Evolutionary conservation across 2,113 vertebrate genomes (phyloP), one percentile per base, ranked within the genome.

Genomic region (Benitochromis conjunctus): DNA sequence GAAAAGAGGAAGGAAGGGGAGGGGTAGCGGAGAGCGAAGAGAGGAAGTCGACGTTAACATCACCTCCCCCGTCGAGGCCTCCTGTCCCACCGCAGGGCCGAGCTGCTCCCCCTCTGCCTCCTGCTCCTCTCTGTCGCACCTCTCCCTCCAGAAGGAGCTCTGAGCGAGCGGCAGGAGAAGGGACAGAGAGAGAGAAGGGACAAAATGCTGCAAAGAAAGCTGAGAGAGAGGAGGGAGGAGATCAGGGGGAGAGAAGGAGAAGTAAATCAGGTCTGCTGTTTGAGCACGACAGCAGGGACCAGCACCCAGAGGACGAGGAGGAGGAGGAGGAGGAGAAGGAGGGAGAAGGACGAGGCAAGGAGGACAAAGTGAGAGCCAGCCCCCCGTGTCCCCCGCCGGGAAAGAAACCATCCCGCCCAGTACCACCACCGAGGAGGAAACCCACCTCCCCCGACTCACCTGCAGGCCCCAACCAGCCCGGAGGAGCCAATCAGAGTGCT

Each of bases 361-460:
- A 78, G 9, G 86, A 87, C n/a, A 91, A 84, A 55, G 43, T 77
- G 2, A 89, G 78, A 66, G 16, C 80, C 14, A 64, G 85, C 80
- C 7, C 89, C 6, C 60, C 36, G 9, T 76, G 79, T 54, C 54
- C 51, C 1, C 29, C 26, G 1, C 4, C 0, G 7, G 51, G 9
- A 10, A 88, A 91, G 82, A 96, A 83, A 48, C 94, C 95, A 1
- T 38, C 71, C 4, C 93, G 92, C 36, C 97, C 97, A 1, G 86
- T 98, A 12, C 96, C 97, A 66, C 97, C 97, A 3, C 97, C 97
- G 34, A 96, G 94, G 82, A 97, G 96, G 91, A 97, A 90, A 77
- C 54, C 74, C 4, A 4, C 74, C 5, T 86, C 95, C 31, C 36
- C 60, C 0, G 80, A 87, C 2, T 2, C 84, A 46, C 79, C 88